Base-by-base conservation (phyloP, 2,888 invertebrate genomes). In the Acleris cristana region DNA sequence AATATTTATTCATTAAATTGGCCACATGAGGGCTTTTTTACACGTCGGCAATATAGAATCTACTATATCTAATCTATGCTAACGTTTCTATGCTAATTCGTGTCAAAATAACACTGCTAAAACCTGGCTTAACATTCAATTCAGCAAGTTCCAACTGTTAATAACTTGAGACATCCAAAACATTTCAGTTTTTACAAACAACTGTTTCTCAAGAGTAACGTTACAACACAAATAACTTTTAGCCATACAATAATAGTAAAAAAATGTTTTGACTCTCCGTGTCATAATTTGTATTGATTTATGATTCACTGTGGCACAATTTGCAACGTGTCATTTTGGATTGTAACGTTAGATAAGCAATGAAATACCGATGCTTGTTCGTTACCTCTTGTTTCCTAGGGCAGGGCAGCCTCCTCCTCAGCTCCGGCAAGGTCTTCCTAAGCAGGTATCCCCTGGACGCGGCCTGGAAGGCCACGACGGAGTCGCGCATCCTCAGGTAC, bases 401-500 rank as follows among this genome's bases (percentile, higher is more conserved):
- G 3, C 65, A 73, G 40, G 74, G 81, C 14, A 78, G 75, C 30
- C 69, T 77, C 63, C 70, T 78, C 72, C 81, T 88, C 72, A 93
- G 76, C 19, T 92, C 92, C 0, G 90, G 92, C 69, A 94, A 92
- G 69, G 89, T 85, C 77, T 93, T 91, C 70, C 96, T 88, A 1
- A 95, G 91, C 49, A 95, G 83, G 74, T 93, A 94, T 0, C 97
- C 97, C 26, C 96, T 88, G 10, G 95, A 95, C 73, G 94, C 94
- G 1, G 97, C 95, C 84, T 98, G 97, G 80, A 98, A 94, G 19
- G 87, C 80, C 5, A 96, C 81, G 18, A 95, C 84, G 7, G 94
- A 94, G 10, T 83, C 80, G 55, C 94, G 93, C 10, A 97, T 85
- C 68, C 94, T 94, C 69, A 93, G 87, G 84, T 95, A 96, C 95